A percentile compares a stretch with the other conserved stretches of the same genome.
These are phyloP conservation scores for Sympetrum striolatum DNA, from an alignment of 2,888 invertebrate species.

Conservation along the genomic window DNA sequence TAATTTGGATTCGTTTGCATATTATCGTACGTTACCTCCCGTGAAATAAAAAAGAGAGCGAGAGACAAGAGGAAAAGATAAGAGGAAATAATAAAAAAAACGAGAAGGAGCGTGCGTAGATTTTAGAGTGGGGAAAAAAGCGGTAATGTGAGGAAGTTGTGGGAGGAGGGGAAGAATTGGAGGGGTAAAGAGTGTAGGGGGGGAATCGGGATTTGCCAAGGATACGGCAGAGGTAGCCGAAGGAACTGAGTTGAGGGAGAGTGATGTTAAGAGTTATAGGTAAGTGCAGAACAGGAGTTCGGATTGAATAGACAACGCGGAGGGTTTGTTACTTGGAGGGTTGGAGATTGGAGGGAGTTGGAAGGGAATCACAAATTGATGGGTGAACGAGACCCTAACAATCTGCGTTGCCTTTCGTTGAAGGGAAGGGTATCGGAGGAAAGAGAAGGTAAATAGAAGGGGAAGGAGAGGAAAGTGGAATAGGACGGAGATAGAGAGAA, in stretches of 20 bases:
- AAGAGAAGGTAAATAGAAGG: background rate
- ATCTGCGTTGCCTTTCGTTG: background rate
- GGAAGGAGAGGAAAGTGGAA: background rate
- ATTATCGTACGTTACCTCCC: slow-evolving; percentile 25
- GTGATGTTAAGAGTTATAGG: background rate
- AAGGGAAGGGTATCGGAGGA: background rate
- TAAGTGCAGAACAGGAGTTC: background rate
- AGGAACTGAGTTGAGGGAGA: background rate
- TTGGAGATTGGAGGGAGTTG: background rate
- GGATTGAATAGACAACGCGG: background rate
- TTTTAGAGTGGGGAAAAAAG: background rate
- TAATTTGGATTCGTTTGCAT: slow-evolving; percentile 38
- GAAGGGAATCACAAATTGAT: slow-evolving; percentile 29
- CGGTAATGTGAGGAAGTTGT: background rate
- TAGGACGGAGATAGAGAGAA: too few relatives aligned
- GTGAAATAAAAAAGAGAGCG: slow-evolving; percentile 12
- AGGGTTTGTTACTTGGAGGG: background rate
- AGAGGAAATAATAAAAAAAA: slow-evolving; percentile 1
- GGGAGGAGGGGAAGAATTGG: background rate
- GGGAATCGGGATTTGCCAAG: background rate
- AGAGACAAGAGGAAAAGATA: background rate
- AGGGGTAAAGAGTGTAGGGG: background rate
- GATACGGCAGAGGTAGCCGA: background rate
- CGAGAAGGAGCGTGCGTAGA: background rate
- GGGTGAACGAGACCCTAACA: slow-evolving; percentile 19